Evolutionary conservation across 2,888 invertebrate genomes (phyloP), one percentile per base, ranked within the genome.

Genomic region (Agrotis puta): DNA sequence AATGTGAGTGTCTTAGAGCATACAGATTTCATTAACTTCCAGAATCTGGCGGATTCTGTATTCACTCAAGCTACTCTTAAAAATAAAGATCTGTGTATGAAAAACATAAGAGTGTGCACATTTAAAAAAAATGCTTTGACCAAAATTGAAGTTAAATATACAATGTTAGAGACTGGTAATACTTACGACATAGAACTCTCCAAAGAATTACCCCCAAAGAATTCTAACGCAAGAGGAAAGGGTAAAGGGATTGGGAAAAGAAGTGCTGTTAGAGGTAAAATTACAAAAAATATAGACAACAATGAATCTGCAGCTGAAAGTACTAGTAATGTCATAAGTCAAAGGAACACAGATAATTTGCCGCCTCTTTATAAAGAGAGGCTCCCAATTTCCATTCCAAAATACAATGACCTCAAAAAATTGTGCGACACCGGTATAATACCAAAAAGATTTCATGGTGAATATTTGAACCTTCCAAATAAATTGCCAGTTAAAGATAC

Each of bases 1-100:
- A 56, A 68, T 51, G 81, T 83, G 18, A 69, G 53, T 43, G 59
- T 65, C 13, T 45, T 71, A 45, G 78, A 73, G 0, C 69, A 74
- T 54, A 47, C 43, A 53, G 72, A 73, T 67, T 73, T 68, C 43
- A 59, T 67, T 50, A 61, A 73, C 59, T 68, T 43, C 59, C 58
- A 66, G 43, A 24, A 58, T 66, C 61, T 53, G 45, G 70, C 64
- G 51, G 27, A 63, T 43, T 56, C 57, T 58, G 64, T 57, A 62
- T 71, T 66, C 50, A 71, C 70, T 47, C 57, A 54, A 62, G 56
- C 54, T 50, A 71, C 71, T 67, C 24, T 71, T 22, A 61, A 65
- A 66, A 71, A 72, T 54, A 68, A 71, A 66, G 54, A 71, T 56
- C 65, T 61, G 39, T 64, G 24, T 70, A 51, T 64, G 51, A 70